phyloP scores from a whole-genome alignment of 2,888 invertebrate genomes.

The Andrena dorsata region DNA sequence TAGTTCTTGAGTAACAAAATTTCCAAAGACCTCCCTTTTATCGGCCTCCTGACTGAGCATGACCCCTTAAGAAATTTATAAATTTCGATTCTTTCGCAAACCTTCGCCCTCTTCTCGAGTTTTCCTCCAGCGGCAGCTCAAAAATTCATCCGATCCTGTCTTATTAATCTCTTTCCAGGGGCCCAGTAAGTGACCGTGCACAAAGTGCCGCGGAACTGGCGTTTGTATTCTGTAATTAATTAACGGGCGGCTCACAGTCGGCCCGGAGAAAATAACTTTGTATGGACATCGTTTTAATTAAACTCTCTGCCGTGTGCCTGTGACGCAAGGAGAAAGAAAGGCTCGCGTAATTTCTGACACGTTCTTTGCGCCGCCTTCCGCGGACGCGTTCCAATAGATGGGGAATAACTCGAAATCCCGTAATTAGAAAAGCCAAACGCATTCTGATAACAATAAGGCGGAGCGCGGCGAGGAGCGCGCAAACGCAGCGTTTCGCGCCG shows the following conservation, averaged over 20 bases:
- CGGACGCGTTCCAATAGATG: constrained; percentile 45
- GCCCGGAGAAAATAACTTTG: constrained; percentile 47
- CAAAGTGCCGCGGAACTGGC: constrained; percentile 41
- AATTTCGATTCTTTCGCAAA: background rate
- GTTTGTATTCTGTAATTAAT: constrained; percentile 57
- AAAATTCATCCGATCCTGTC: constrained; percentile 40
- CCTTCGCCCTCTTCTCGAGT: background rate
- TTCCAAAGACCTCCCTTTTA: no score
- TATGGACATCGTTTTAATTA: constrained; percentile 60
- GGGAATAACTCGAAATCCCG: constrained; percentile 28
- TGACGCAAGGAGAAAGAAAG: constrained; percentile 18
- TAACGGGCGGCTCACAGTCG: constrained; percentile 43
- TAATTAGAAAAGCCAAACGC: constrained; percentile 43
- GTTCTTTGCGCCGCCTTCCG: constrained; percentile 53
- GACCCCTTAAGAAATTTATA: no score
- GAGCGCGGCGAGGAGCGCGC: constrained; percentile 3
- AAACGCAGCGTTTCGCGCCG: background rate
- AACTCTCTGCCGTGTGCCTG: constrained; percentile 32
- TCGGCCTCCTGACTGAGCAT: no score
- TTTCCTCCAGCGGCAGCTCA: background rate
- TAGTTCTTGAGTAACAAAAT: no score
- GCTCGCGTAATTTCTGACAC: constrained; percentile 56
- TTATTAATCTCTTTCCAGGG: constrained; percentile 32
- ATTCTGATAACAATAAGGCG: constrained; percentile 38
- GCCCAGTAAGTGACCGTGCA: constrained; percentile 26